Base-by-base conservation (phyloP, 2,113 vertebrate species). In the Chloropsis hardwickii region DNA sequence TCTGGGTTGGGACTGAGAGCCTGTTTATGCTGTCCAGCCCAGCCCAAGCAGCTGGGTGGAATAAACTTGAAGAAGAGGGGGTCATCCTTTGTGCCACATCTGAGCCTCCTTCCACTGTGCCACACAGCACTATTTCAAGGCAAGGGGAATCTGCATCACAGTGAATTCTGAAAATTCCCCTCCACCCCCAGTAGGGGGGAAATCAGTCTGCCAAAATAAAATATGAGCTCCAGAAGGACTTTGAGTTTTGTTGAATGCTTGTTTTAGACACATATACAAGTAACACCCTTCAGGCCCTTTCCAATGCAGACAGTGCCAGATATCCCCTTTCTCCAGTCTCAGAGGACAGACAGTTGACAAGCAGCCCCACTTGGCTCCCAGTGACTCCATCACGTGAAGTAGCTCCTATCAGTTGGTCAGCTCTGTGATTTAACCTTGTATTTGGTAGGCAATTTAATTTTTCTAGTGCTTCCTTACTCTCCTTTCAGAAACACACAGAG, bases 171-270 rank as follows among this genome's bases (percentile, higher is more conserved):
- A 79, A 70, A 65, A 35, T 22, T 29, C 14, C 10, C 2, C 17
- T 39, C 11, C 3, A 16, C 0, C 1, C 37, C 37, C 37, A 10
- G 37, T 37, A 5, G 0, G 0, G 4, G 5, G 14, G 15, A 7
- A 15, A 20, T n/a, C 28, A 64, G 25, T 5, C 60, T 44, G 28
- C 8, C 57, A 64, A 50, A 79, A 29, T 7, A 18, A 28, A 60
- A 23, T 18, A 35, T 21, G 15, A 44, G 25, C 54, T 92, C 19
- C 25, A 42, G 54, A 73, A 83, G 29, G 14, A 37, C 6, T 80
- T 42, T 19, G 20, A 33, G 21, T 66, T 71, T 67, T 14, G 7
- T 1, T 7, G 19, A 31, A 39, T 22, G 17, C 8, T 62, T 33
- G 7, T 14, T 62, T 85, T n/a, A 51, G 33, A 14, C 17, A n/a